Evolutionary conservation across 2,888 invertebrate genomes (phyloP).

Genomic region (Zhuqinia jingwanae): DNA sequence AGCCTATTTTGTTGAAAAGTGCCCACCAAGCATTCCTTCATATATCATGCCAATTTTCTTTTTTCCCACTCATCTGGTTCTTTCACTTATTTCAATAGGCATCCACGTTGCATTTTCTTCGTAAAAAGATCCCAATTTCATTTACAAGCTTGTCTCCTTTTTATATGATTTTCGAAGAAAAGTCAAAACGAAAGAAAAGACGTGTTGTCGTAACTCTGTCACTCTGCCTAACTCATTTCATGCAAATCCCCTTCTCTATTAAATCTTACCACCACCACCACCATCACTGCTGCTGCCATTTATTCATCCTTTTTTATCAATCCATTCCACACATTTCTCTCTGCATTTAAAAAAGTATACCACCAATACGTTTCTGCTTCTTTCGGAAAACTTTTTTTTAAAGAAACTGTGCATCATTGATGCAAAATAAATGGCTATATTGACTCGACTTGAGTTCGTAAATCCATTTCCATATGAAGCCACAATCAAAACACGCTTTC

Average conservation of each 20-base stretch:
- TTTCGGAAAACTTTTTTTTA: background rate
- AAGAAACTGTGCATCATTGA: too few species aligned
- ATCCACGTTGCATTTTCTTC: conserved; percentile 30
- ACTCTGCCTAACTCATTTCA: conserved; percentile 50
- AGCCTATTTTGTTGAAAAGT: background rate
- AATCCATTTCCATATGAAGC: too few species aligned
- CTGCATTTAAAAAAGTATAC: background rate
- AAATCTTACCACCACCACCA: conserved; percentile 16
- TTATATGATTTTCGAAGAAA: background rate
- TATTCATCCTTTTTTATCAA: background rate
- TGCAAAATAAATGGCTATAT: too few species aligned
- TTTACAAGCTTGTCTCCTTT: background rate
- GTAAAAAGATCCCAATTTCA: conserved; percentile 46
- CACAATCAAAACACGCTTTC: too few species aligned
- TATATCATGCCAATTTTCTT: conserved; percentile 45
- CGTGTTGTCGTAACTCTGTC: conserved; percentile 4
- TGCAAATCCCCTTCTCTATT: conserved; percentile 40
- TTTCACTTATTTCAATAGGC: conserved; percentile 11
- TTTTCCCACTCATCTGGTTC: too few species aligned
- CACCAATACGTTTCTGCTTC: background rate
- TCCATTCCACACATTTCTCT: background rate
- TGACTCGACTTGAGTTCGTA: too few species aligned
- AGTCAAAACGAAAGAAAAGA: background rate
- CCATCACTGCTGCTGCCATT: background rate
- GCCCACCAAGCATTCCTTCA: conserved; percentile 13